Conservation (phyloP, 2,797 vertebrate genomes). For the Trachurus trachurus region DNA sequence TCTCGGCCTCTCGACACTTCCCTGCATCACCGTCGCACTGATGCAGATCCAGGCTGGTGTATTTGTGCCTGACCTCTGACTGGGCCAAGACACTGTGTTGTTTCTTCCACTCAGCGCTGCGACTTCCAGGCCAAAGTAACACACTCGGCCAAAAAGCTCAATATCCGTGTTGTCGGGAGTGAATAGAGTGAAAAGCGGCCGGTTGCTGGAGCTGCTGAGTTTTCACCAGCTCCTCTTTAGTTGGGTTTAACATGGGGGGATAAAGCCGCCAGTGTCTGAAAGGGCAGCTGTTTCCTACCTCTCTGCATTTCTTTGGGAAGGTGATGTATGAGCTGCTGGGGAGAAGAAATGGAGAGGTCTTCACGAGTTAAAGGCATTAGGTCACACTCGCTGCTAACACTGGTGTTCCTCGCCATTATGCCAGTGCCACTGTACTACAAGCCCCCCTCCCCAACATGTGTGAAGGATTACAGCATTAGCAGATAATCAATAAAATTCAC, state of each 20-base stretch:
- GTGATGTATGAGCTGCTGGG: conserved; percentile 72
- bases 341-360: conserved; percentile 59
- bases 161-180: conserved; percentile 47
- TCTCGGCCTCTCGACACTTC: conserved; percentile 20
- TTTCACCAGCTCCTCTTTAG: conserved; percentile 63
- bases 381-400: conserved; percentile 69
- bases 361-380: conserved; percentile 65
- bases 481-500: conserved; percentile 77
- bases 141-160: conserved; percentile 23
- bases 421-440: conserved; percentile 47
- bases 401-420: conserved; percentile 42
- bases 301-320: conserved; percentile 52
- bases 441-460: conserved; percentile 56
- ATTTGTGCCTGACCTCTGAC: conserved; percentile 25
- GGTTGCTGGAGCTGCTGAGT: conserved; percentile 47
- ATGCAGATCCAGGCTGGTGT: conserved; percentile 1
- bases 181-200: conserved; percentile 46
- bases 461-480: conserved; percentile 69
- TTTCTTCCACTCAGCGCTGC: conserved; percentile 32
- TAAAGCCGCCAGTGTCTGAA: conserved; percentile 65
- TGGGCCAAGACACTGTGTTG: conserved; percentile 10
- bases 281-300: conserved; percentile 72
- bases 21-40: neutral
- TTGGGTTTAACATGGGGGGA: conserved; percentile 58
- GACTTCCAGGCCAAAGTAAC: conserved; percentile 27